Percentiles rank a stretch among this genome's conserved stretches.
phyloP scores from a whole-genome alignment of 1,140 invertebrate genomes.

The Zelostemma sp. region DNA sequence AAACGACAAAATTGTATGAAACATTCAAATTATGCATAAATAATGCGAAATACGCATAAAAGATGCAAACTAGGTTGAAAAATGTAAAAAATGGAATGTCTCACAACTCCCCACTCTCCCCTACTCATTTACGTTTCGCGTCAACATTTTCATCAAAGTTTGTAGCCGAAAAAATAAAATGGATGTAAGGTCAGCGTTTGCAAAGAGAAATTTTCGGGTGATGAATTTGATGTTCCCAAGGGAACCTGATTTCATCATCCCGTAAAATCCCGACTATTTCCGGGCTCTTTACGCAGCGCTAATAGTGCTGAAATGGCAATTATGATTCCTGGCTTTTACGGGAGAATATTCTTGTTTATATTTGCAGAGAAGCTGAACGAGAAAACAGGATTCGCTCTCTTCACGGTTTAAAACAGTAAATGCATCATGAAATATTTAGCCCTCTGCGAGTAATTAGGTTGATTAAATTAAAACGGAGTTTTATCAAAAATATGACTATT shows the following conservation, averaged over 20 bases:
- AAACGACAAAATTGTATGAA: no score
- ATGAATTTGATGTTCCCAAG: no score
- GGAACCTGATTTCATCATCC: background rate
- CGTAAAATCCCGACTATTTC: background rate
- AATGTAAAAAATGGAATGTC: no score
- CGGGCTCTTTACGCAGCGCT: background rate
- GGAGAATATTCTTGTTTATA: slow-evolving; percentile 36
- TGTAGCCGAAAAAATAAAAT: no score
- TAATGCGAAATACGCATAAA: no score
- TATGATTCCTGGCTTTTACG: slow-evolving; percentile 24
- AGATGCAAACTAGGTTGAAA: no score
- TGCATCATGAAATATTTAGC: slow-evolving; percentile 45
- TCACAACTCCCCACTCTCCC: no score
- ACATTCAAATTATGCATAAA: no score
- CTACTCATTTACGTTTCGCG: slow-evolving; percentile 12
- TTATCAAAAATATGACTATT: slow-evolving; percentile 13
- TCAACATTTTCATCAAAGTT: background rate
- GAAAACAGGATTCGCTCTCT: slow-evolving; percentile 36
- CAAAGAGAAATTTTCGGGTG: no score
- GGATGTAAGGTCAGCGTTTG: no score
- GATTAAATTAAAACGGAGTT: slow-evolving; percentile 48
- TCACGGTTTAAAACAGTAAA: slow-evolving; percentile 39
- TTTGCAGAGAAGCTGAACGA: slow-evolving; percentile 30
- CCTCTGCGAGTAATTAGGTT: slow-evolving; percentile 45
- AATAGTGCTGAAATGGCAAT: slow-evolving; percentile 33